phyloP scores from a whole-genome alignment of 2,113 vertebrate species.

The Stercorarius parasiticus region DNA sequence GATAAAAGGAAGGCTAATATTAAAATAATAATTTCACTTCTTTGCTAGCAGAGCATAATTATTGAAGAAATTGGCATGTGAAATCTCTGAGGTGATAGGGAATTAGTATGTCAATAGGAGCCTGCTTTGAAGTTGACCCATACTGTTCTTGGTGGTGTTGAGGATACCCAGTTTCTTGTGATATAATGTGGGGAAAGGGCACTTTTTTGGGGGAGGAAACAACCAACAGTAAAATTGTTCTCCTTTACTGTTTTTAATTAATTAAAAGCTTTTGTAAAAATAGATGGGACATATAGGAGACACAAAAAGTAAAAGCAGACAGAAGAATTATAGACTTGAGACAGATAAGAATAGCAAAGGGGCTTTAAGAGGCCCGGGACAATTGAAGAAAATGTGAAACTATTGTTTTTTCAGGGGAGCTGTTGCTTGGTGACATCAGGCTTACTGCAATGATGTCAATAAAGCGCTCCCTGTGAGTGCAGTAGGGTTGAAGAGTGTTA shows the following conservation, averaged over 20 bases:
- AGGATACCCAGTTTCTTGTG: constrained; percentile 28
- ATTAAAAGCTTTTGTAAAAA: neutral
- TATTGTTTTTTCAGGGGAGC: neutral
- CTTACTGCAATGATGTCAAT: neutral
- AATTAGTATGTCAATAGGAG: constrained; percentile 33
- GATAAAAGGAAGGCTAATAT: constrained; percentile 78
- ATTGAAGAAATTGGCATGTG: constrained; percentile 60
- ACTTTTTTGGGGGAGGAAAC: neutral
- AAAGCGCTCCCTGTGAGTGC: neutral
- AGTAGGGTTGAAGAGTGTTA: neutral
- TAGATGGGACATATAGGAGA: neutral
- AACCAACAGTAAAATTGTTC: neutral
- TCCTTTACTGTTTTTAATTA: neutral
- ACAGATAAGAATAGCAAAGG: neutral
- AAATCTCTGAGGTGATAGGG: constrained; percentile 71
- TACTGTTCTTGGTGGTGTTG: constrained; percentile 58
- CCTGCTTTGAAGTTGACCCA: constrained; percentile 79
- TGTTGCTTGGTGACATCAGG: neutral
- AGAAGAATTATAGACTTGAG: neutral
- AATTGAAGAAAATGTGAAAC: neutral
- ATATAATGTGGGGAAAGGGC: neutral
- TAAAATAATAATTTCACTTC: constrained; percentile 71
- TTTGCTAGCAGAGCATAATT: constrained; percentile 62
- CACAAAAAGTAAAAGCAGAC: neutral
- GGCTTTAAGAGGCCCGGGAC: neutral